Base-by-base conservation (phyloP, 2,888 invertebrate species). In the Chloroclysta siterata region DNA sequence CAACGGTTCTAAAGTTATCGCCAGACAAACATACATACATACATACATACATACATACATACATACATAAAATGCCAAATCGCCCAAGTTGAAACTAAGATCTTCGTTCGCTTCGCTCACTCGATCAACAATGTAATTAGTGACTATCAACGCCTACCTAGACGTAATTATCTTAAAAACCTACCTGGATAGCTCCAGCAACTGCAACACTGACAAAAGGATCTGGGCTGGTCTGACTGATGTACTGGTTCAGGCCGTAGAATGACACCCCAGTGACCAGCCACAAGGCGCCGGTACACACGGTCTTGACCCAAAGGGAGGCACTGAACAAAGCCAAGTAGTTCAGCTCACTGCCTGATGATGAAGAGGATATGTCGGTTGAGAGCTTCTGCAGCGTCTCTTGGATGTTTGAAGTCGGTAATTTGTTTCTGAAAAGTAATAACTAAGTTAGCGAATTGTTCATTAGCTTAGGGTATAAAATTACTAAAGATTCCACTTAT, bases 211-310 rank as follows among this genome's bases (percentile, higher is more conserved):
- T 98, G 0, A 96, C 67, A 77, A 97, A 98, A 11, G 97, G 96
- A 75, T 97, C 94, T 0, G 97, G 96, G 6, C 95, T 96, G 29
- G 97, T 93, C 82, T 96, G 95, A 4, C 96, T 95, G 70, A 97
- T 95, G 84, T 96, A 97, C 84, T 97, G 97, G 53, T 97, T 96
- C 67, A 97, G 94, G 0, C 98, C 98, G 76, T 96, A 98, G 88
- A 96, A 97, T 42, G 96, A 95, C 82, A 98, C 93, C 0, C 97
- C 97, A 11, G 96, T 95, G 4, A 96, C 95, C n/a, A 96, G 89
- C 98, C 97, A 97, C 75, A 96, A 95, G 72, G 95, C 93, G 72
- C 94, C 94, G 78, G 96, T 95, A 72, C 94, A 94, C 0, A 95
- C 69, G 0, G 96, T 96, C 78, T 95, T 95, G 46, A 93, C 71